Evolutionary conservation across 1,140 invertebrate species (phyloP).

Genomic region (Akabosia matsudoensis): DNA sequence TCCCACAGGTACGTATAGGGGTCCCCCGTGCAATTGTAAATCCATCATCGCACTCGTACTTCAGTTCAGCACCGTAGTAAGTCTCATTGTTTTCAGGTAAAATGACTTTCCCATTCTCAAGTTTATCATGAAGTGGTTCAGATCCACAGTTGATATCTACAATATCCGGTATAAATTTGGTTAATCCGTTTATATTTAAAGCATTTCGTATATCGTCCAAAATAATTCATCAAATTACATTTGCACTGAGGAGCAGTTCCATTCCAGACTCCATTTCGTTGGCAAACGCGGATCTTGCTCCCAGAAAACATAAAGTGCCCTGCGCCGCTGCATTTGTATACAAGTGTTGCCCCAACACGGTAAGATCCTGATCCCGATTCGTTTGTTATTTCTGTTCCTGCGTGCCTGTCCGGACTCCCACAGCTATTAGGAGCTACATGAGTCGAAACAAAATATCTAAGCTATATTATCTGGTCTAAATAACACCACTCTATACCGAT

Average conservation of each 20-base stretch:
- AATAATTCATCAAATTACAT: constrained; percentile 14
- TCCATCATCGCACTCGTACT: constrained; percentile 76
- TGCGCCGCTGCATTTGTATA: constrained; percentile 70
- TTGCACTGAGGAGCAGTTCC: constrained; percentile 59
- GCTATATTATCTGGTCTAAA: too few species aligned
- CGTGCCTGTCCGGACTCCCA: constrained; percentile 77
- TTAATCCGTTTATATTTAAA: too few species aligned
- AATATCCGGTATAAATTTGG: too few species aligned
- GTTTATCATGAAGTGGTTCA: constrained; percentile 52
- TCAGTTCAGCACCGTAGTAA: constrained; percentile 70
- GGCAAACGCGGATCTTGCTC: constrained; percentile 65
- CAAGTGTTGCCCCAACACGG: constrained; percentile 65
- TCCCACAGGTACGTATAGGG: constrained; percentile 68
- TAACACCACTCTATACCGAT: background rate
- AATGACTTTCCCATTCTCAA: constrained; percentile 70
- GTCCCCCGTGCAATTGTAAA: constrained; percentile 73
- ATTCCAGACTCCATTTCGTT: constrained; percentile 73
- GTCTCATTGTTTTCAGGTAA: constrained; percentile 65
- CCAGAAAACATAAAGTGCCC: constrained; percentile 77
- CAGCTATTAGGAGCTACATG: constrained; percentile 77
- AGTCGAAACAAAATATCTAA: constrained; percentile 43
- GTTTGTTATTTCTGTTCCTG: constrained; percentile 49
- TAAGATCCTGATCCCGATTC: constrained; percentile 54
- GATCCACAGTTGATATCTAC: constrained; percentile 78
- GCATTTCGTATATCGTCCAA: too few species aligned